Conservation (phyloP, 23 tunicate genomes). For the Halocynthia aurantium region DNA sequence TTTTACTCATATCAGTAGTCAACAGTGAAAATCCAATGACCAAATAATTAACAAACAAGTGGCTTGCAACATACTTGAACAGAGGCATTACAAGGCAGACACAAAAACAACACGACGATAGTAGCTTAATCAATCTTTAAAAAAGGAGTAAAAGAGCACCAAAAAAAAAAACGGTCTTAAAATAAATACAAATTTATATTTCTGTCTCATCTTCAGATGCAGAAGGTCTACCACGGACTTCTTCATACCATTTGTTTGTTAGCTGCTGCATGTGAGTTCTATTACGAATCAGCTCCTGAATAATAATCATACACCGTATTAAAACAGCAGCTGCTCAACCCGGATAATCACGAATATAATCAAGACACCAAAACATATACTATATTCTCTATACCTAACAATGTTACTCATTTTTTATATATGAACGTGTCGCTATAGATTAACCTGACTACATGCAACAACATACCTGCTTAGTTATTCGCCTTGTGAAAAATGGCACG, state of each 20-base stretch:
- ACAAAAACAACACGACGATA: too few relatives aligned
- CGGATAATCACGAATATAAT: background rate
- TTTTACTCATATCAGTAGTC: too few relatives aligned
- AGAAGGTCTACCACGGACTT: conserved; percentile 76
- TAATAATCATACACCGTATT: too few relatives aligned
- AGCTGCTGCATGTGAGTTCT: conserved; percentile 94
- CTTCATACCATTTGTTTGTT: conserved; percentile 98
- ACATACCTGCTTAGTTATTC: conserved; percentile 81
- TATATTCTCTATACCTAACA: background rate
- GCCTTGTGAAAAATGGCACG: conserved; percentile 96
- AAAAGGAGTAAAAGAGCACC: too few relatives aligned
- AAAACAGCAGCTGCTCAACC: background rate
- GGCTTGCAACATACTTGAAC: too few relatives aligned
- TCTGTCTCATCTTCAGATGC: conserved; percentile 77
- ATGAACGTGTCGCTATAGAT: background rate
- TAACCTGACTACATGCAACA: background rate
- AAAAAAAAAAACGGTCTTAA: too few relatives aligned
- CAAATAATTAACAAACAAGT: too few relatives aligned
- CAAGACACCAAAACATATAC: background rate
- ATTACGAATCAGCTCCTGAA: conserved; percentile 83
- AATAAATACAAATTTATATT: conserved; percentile 6
- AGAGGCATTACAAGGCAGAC: too few relatives aligned
- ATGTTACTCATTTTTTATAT: background rate
- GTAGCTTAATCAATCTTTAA: too few relatives aligned
- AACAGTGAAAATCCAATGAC: too few relatives aligned